Percentiles rank a stretch among this genome's conserved stretches.
Evolutionary conservation across 2,113 vertebrate species (phyloP).

Genomic region (Pomatostomus ruficeps): DNA sequence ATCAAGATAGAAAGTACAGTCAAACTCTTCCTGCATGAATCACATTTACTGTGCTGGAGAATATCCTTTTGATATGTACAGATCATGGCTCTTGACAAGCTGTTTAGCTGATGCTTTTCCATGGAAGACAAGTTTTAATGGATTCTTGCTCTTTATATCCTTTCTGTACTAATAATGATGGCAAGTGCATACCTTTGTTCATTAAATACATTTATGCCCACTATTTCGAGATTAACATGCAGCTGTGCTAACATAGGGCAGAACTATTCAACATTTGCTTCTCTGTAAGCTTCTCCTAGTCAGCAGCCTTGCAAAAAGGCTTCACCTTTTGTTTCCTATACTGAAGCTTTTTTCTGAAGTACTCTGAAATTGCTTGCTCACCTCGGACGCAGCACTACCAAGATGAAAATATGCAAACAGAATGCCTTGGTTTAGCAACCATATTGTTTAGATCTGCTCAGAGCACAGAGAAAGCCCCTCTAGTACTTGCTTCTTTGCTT

Average conservation of each 20-base stretch:
- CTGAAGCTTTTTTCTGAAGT: not conserved
- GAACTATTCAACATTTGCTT: not conserved
- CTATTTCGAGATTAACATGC: not conserved
- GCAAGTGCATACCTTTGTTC: not conserved
- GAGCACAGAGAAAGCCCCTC: not conserved
- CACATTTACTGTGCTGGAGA: not conserved
- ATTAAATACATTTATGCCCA: not conserved
- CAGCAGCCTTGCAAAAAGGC: not conserved
- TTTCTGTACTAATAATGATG: not conserved
- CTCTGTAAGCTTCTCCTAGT: not conserved
- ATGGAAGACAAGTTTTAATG: not conserved
- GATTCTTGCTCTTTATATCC: not conserved
- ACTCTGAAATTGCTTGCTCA: not conserved
- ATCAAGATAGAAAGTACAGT: not conserved
- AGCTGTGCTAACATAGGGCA: not conserved
- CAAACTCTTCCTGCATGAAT: not conserved
- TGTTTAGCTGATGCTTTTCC: not conserved
- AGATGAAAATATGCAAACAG: not conserved
- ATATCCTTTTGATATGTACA: not conserved
- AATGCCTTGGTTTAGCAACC: constrained; percentile 2
- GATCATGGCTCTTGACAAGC: not conserved
- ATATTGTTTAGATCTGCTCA: not conserved
- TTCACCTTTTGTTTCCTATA: not conserved
- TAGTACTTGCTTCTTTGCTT: not conserved
- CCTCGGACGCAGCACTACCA: not conserved